Evolutionary conservation across 2,888 invertebrate species (phyloP).

Genomic region (Tanytarsus gracilentus): DNA sequence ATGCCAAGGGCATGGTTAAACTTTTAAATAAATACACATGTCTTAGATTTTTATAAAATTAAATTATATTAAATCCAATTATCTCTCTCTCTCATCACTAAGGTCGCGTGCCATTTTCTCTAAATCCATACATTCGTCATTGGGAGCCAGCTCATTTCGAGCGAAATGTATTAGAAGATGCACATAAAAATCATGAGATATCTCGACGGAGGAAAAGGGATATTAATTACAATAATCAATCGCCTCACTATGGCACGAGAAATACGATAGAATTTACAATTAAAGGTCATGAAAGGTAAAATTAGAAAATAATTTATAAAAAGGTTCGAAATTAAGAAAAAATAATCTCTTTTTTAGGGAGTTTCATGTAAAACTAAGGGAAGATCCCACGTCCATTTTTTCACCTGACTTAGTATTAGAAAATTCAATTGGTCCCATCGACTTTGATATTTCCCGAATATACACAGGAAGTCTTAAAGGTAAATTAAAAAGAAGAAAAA

Average conservation of each 20-base stretch:
- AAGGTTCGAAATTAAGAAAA: neutral
- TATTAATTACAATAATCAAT: constrained; percentile 32
- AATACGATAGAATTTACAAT: constrained; percentile 42
- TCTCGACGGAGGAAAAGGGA: constrained; percentile 41
- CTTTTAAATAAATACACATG: no score
- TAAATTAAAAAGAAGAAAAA: constrained; percentile 42
- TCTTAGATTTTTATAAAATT: neutral
- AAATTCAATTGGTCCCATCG: constrained; percentile 56
- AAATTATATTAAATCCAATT: neutral
- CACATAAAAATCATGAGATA: constrained; percentile 41
- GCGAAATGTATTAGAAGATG: constrained; percentile 41
- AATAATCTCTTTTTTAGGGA: constrained; percentile 50
- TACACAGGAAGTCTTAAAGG: constrained; percentile 74
- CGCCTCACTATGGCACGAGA: constrained; percentile 36
- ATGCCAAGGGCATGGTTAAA: no score
- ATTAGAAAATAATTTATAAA: neutral
- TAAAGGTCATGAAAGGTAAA: constrained; percentile 44
- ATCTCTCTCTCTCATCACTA: constrained; percentile 34
- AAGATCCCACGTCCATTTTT: constrained; percentile 64
- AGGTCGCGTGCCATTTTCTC: constrained; percentile 49
- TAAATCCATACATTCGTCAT: constrained; percentile 69
- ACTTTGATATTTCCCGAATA: constrained; percentile 62
- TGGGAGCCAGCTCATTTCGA: constrained; percentile 73
- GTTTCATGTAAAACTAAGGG: constrained; percentile 63
- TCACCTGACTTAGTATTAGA: constrained; percentile 69